These are phyloP conservation scores for Callitettix versicolor DNA, from an alignment of 1,140 invertebrate species.

Conservation along the genomic window DNA sequence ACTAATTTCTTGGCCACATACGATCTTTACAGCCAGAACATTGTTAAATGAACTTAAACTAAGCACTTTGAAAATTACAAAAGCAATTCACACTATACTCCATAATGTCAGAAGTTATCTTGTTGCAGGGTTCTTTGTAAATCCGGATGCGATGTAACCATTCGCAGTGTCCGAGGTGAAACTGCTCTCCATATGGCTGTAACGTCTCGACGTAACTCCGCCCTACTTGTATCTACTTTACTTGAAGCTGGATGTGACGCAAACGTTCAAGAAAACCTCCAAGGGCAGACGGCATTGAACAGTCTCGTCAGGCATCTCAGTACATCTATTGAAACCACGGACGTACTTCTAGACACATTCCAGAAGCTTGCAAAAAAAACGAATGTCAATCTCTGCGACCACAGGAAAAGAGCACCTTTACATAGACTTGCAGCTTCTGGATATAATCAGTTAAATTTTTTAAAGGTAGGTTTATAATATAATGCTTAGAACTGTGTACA, in stretches of 20 bases:
- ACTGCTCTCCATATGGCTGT: constrained; percentile 35
- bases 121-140: constrained; percentile 30
- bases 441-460: too few relatives aligned
- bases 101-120: too few relatives aligned
- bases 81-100: too few relatives aligned
- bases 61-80: too few relatives aligned
- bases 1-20: too few relatives aligned
- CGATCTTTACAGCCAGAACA: too few relatives aligned
- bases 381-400: constrained; percentile 33
- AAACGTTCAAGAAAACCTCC: constrained; percentile 33
- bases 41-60: too few relatives aligned
- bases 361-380: constrained; percentile 31
- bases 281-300: constrained; percentile 34
- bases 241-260: constrained; percentile 33
- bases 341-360: constrained; percentile 28
- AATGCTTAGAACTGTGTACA: too few relatives aligned
- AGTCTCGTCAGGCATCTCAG: constrained; percentile 32
- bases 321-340: constrained; percentile 27
- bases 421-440: constrained; percentile 32
- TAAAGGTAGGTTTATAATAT: too few relatives aligned
- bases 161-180: constrained; percentile 34
- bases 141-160: constrained; percentile 33
- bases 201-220: constrained; percentile 28
- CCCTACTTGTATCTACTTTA: constrained; percentile 31
- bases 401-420: constrained; percentile 32